A percentile compares a stretch with the other conserved stretches of the same genome.
These are phyloP conservation scores for Epinotia ramella DNA, from an alignment of 2,888 invertebrate genomes.

Conservation along the genomic window DNA sequence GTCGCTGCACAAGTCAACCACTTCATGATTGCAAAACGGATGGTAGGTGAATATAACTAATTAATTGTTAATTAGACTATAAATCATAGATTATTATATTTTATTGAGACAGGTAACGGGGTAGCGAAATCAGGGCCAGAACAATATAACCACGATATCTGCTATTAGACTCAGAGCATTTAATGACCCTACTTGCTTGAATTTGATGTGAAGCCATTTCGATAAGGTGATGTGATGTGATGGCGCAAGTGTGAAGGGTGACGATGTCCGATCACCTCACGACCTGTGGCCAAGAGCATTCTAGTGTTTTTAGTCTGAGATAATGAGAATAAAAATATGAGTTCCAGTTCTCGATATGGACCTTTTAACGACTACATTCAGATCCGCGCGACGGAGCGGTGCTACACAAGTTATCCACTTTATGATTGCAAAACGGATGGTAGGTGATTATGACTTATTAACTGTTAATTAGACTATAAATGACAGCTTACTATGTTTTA, in stretches of 20 bases:
- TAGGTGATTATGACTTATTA: background rate
- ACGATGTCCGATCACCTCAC: background rate
- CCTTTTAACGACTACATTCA: background rate
- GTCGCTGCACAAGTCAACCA: slow-evolving; percentile 11
- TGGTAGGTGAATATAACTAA: background rate
- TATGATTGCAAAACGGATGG: slow-evolving; percentile 12
- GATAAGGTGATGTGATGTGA: background rate
- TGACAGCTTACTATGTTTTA: background rate
- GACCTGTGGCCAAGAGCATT: background rate
- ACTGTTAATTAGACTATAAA: slow-evolving; percentile 3
- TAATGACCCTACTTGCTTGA: slow-evolving; percentile 9
- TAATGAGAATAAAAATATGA: background rate
- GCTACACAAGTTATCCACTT: slow-evolving; percentile 6
- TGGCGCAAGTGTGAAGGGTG: background rate
- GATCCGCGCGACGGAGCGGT: background rate
- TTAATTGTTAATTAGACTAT: slow-evolving; percentile 4
- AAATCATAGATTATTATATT: background rate
- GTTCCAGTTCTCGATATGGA: background rate
- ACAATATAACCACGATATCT: slow-evolving; percentile 7
- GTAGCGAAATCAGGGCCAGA: background rate
- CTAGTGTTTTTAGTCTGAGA: background rate
- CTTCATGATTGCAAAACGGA: slow-evolving; percentile 14
- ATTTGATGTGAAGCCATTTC: slow-evolving; percentile 7
- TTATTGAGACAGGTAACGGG: background rate
- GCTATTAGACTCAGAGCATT: slow-evolving; percentile 6